A percentile compares a stretch with the other conserved stretches of the same genome.
Evolutionary conservation across 2,113 vertebrate genomes (phyloP).

Genomic region (Fregata magnificens): DNA sequence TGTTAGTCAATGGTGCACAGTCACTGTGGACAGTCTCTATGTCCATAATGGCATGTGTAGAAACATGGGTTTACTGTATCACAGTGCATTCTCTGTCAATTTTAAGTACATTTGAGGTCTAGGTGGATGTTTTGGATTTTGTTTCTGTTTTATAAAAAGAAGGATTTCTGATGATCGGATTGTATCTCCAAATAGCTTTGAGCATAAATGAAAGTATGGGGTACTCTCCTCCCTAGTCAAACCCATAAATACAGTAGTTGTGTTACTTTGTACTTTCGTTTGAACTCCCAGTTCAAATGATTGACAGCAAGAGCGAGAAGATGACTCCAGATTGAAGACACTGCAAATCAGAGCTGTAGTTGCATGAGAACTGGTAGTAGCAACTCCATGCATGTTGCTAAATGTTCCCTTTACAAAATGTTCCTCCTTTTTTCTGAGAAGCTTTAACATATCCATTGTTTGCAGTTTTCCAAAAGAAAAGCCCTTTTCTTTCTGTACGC

Average conservation of each 20-base stretch:
- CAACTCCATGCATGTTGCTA: not conserved
- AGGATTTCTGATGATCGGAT: not conserved
- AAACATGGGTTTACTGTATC: not conserved
- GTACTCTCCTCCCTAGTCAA: not conserved
- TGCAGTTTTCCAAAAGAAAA: not conserved
- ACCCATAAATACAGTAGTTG: not conserved
- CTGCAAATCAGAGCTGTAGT: not conserved
- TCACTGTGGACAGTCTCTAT: not conserved
- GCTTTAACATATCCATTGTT: not conserved
- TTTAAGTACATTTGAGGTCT: not conserved
- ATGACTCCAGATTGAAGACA: not conserved
- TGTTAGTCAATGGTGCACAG: not conserved
- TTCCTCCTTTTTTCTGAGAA: not conserved
- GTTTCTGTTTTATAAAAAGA: not conserved
- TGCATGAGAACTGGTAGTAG: not conserved
- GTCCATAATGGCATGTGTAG: not conserved
- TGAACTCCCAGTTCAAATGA: not conserved
- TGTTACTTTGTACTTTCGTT: fast-evolving
- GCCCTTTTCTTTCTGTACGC: not conserved
- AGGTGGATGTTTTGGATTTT: not conserved
- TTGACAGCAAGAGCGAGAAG: not conserved
- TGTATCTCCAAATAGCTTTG: not conserved
- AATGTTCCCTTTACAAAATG: not conserved
- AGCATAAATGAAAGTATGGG: not conserved
- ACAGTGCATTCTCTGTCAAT: not conserved